Conservation (phyloP, 2,113 vertebrate species). For the Entelurus aequoreus region DNA sequence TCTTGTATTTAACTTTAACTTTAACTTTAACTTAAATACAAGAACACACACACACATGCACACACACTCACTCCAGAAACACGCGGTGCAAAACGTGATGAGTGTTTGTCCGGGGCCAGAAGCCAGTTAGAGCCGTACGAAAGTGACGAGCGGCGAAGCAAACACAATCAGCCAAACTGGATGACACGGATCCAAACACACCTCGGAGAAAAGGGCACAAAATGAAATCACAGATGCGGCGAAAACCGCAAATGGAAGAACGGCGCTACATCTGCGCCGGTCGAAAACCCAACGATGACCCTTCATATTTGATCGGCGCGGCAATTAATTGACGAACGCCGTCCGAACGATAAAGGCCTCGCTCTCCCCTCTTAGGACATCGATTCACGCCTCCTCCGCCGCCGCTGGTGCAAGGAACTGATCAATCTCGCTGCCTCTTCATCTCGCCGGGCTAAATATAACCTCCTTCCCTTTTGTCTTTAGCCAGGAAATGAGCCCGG, state of each 20-base stretch:
- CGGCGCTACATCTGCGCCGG: constrained; percentile 2
- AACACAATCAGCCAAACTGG: constrained; percentile 15
- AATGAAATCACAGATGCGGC: constrained; percentile 14
- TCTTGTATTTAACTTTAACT: too few species aligned
- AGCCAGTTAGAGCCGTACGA: not conserved
- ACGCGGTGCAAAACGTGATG: not conserved
- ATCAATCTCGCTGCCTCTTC: constrained; percentile 56
- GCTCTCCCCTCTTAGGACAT: constrained; percentile 62
- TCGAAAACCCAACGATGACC: constrained; percentile 30
- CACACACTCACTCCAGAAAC: not conserved
- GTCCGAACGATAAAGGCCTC: constrained; percentile 35
- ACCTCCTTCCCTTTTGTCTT: constrained; percentile 55
- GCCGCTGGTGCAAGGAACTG: constrained; percentile 53
- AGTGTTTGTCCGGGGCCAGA: constrained; percentile 1
- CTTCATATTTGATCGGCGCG: constrained; percentile 37
- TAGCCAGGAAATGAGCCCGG: constrained; percentile 57
- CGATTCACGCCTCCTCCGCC: constrained; percentile 62
- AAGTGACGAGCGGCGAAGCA: not conserved
- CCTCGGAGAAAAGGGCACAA: constrained; percentile 16
- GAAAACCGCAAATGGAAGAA: constrained; percentile 26
- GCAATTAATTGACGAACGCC: constrained; percentile 59
- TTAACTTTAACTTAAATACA: constrained; percentile 9
- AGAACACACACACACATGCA: constrained; percentile 10
- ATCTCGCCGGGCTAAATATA: constrained; percentile 63
- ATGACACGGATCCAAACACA: constrained; percentile 17